Evolutionary conservation across 2,797 vertebrate species (phyloP).

Genomic region (Euphonia xanthogaster): DNA sequence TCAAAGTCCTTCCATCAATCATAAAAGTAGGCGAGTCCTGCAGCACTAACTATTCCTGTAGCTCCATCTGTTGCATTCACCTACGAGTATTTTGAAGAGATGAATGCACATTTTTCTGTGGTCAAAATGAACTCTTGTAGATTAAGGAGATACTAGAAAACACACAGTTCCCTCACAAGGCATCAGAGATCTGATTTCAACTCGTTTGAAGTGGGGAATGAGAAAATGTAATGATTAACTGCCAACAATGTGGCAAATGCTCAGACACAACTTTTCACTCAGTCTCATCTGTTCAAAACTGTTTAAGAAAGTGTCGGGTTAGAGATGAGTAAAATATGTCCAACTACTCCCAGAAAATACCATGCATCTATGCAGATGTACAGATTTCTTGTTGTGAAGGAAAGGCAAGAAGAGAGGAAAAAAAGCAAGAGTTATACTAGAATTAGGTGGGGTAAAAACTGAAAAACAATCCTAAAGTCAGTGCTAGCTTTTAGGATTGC

Average conservation of each 20-base stretch:
- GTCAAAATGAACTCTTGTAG: background rate
- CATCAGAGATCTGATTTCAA: conserved; percentile 12
- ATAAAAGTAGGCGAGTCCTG: background rate
- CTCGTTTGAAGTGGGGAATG: background rate
- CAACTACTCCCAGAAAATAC: background rate
- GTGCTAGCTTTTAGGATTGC: background rate
- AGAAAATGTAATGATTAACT: conserved; percentile 37
- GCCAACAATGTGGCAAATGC: background rate
- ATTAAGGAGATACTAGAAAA: background rate
- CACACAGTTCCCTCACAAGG: background rate
- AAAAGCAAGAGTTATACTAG: background rate
- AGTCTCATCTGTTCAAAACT: background rate
- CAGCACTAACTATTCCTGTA: background rate
- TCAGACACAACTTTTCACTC: background rate
- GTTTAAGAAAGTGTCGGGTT: background rate
- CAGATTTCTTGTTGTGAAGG: background rate
- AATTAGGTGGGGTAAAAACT: background rate
- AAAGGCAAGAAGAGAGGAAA: background rate
- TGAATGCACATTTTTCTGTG: background rate
- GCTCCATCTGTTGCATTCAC: background rate
- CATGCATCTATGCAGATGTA: background rate
- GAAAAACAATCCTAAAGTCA: background rate
- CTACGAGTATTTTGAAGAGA: background rate
- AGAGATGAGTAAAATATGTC: background rate
- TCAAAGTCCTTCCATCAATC: background rate